Evolutionary conservation across 1,140 invertebrate species (phyloP), one percentile per base, ranked within the genome.

Genomic region (Portunus trituberculatus): DNA sequence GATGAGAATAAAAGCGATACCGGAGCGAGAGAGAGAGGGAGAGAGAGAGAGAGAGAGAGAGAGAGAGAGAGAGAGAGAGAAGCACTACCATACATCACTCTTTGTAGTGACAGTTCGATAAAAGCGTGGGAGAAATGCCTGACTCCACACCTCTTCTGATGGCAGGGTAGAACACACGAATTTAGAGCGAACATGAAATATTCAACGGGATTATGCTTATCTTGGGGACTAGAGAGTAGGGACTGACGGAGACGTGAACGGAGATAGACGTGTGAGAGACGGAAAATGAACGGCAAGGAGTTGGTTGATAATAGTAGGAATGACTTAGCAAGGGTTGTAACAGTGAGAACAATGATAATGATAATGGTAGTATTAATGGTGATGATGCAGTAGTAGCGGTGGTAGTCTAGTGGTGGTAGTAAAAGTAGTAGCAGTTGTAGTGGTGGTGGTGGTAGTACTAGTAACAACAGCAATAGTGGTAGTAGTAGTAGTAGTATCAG

Each of bases 21-120:
- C 16, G 29, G 52, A 92, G 91, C 76, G 46, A 76, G 46, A 92
- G 52, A 59, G 91, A 48, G 91, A 92, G 91, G 83, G 91, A 76
- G 91, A 92, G 91, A 92, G 59, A 92, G 91, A 92, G 91, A 92
- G 91, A 92, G 91, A 92, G 91, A 92, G 91, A 92, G 91, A 92
- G 91, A 92, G 91, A 90, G 88, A 90, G 88, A 90, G 59, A 92
- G 59, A 92, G 91, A 92, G 91, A 39, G 91, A 92, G 28, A 76
- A 59, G 83, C 6, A 82, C 28, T 6, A n/a, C 16, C n/a, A 67
- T 29, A 92, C 20, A 76, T 76, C 67, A 76, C 67, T 25, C 16
- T 25, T 25, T 7, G 6, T 76, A 59, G 67, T 76, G 67, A 76
- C 67, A 76, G 67, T n/a, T 76, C 67, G 67, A 76, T 76, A 31